Evolutionary conservation across 1,140 invertebrate species (phyloP).

Genomic region (Drosophila elegans): DNA sequence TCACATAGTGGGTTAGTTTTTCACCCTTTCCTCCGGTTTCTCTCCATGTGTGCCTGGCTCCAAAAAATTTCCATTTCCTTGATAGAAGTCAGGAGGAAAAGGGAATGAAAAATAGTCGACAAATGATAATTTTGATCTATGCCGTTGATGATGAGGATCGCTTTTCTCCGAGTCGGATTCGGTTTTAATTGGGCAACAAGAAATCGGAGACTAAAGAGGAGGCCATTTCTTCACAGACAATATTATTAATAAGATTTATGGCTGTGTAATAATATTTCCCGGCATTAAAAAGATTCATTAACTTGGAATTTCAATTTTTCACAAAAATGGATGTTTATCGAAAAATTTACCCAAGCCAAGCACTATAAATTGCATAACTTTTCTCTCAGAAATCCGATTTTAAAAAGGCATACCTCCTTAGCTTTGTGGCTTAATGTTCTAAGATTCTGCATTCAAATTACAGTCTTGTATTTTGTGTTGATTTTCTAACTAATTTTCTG

Average conservation of each 20-base stretch:
- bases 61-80: not conserved
- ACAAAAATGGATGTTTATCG: no score
- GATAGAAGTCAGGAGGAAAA: not conserved
- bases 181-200: slow-evolving; percentile 18
- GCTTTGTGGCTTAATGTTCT: no score
- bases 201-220: not conserved
- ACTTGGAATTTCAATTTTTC: no score
- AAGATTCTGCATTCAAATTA: no score
- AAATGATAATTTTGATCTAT: slow-evolving; percentile 37
- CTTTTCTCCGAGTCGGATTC: not conserved
- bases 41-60: not conserved
- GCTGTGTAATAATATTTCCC: not conserved
- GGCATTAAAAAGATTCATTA: no score
- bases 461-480: no score
- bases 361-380: no score
- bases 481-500: no score
- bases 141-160: slow-evolving; percentile 17
- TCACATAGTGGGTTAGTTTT: slow-evolving; percentile 45
- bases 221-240: no score
- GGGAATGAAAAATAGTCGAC: slow-evolving; percentile 35
- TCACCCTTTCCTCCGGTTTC: not conserved
- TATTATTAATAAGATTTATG: not conserved
- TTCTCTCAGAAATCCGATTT: no score
- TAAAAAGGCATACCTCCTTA: no score
- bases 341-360: no score